phyloP scores from a whole-genome alignment of 1,140 invertebrate species.

The Holcopasites calliopsidis region DNA sequence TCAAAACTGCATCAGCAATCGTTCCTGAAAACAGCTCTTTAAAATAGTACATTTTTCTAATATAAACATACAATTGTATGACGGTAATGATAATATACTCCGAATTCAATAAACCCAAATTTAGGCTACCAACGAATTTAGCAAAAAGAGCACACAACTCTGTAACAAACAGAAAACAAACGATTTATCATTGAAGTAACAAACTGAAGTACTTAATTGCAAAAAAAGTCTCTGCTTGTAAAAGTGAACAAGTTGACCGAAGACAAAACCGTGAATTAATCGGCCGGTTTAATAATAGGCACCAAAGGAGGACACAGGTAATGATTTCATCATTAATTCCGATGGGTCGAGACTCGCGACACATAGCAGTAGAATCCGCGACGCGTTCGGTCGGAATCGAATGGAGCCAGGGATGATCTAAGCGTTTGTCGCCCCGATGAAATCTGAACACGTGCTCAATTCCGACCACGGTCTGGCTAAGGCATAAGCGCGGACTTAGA shows the following conservation, averaged over 20 bases:
- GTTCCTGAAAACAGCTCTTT: too few species aligned
- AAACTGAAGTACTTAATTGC: neutral
- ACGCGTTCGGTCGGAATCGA: conserved; percentile 48
- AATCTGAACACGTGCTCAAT: conserved; percentile 80
- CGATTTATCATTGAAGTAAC: neutral
- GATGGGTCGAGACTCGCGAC: neutral
- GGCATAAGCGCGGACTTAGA: conserved; percentile 74
- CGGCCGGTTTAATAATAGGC: conserved; percentile 25
- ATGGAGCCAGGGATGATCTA: conserved; percentile 75
- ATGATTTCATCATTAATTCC: conserved; percentile 31
- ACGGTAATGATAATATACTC: too few species aligned
- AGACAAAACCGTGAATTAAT: neutral
- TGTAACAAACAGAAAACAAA: too few species aligned
- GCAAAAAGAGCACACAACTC: too few species aligned
- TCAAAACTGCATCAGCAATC: too few species aligned
- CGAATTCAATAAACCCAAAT: too few species aligned
- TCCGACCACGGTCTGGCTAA: conserved; percentile 65
- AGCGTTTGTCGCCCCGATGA: conserved; percentile 74
- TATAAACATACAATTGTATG: too few species aligned
- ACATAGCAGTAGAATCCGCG: conserved; percentile 47
- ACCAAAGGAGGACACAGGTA: conserved; percentile 2
- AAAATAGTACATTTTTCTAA: too few species aligned
- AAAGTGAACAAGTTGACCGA: neutral
- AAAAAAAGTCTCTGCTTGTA: neutral
- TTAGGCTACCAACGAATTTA: too few species aligned